Base-by-base conservation (phyloP, 2,888 invertebrate species). In the Limnephilus auricula region DNA sequence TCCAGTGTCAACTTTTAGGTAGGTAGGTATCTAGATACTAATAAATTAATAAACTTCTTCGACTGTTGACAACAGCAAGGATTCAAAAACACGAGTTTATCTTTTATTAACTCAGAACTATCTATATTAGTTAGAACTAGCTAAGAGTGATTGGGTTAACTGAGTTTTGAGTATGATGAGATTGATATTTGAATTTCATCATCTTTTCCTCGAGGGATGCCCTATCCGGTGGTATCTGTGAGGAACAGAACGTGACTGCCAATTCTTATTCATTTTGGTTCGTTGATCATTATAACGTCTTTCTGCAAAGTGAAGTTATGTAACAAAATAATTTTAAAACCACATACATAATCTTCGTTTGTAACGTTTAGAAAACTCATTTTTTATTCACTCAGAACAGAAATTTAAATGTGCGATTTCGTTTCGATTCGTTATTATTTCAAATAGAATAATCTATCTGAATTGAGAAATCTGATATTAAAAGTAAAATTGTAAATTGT, bases 171-270 rank as follows among this genome's bases (percentile, higher is more conserved):
- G 65, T 9, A 25, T 65, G 65, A n/a, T 65, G 25, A 65, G 25
- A 65, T 65, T 65, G 65, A 25, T 65, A 65, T 65, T 65, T 65
- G 65, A 65, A 65, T 65, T 65, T 65, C 65, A 65, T 65, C 65
- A 65, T 65, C 65, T 65, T 65, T 65, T 65, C 65, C 65, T 65
- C 65, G 65, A 65, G 65, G 65, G 65, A 65, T 65, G 65, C 65
- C 45, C 45, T 65, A 65, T 65, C 50, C 25, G 18, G 65, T 18
- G 18, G 65, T 18, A 18, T 18, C 65, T 25, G 18, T 18, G 65
- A 65, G 65, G 65, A 65, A n/a, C 25, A 65, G n/a, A 65, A 65
- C 25, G 65, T 65, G 65, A 65, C 25, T n/a, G 25, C 25, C 25
- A 65, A 9, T 25, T 65, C 25, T 25, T 65, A n/a, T 65, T n/a